phyloP scores from a whole-genome alignment of 2,888 invertebrate species.

The Ecliptopera silaceata region DNA sequence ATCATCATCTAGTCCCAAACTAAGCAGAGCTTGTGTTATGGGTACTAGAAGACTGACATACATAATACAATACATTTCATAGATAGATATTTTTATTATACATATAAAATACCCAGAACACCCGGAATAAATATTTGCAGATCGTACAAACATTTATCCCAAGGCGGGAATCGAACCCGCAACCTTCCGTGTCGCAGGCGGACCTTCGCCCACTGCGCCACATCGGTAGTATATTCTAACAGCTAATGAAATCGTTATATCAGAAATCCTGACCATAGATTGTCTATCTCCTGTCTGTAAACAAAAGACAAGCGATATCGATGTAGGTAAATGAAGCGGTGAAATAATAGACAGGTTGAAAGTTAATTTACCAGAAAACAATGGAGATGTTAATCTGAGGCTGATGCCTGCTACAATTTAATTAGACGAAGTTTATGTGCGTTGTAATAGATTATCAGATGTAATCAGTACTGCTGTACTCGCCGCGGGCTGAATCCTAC shows the following conservation, averaged over 20 bases:
- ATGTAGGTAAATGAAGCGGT: constrained; percentile 57
- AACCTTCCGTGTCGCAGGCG: too few relatives aligned
- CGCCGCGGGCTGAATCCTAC: constrained; percentile 53
- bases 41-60: too few relatives aligned
- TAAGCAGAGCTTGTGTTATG: too few relatives aligned
- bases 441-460: constrained; percentile 67
- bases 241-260: neutral
- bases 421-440: constrained; percentile 76
- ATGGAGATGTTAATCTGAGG: constrained; percentile 76
- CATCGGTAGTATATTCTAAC: too few relatives aligned
- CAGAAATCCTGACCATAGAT: constrained; percentile 13
- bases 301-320: constrained; percentile 33
- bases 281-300: constrained; percentile 26
- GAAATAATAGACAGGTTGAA: constrained; percentile 54
- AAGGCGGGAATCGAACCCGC: too few relatives aligned
- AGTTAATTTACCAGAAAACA: constrained; percentile 76
- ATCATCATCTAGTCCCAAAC: too few relatives aligned
- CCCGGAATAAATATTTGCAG: too few relatives aligned
- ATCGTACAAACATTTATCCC: too few relatives aligned
- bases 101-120: too few relatives aligned
- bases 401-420: constrained; percentile 75
- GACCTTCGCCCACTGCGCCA: too few relatives aligned
- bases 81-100: too few relatives aligned
- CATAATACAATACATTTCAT: too few relatives aligned
- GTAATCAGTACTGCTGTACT: constrained; percentile 53